Conservation (phyloP, 2,797 vertebrate species). For the Channa striata region DNA sequence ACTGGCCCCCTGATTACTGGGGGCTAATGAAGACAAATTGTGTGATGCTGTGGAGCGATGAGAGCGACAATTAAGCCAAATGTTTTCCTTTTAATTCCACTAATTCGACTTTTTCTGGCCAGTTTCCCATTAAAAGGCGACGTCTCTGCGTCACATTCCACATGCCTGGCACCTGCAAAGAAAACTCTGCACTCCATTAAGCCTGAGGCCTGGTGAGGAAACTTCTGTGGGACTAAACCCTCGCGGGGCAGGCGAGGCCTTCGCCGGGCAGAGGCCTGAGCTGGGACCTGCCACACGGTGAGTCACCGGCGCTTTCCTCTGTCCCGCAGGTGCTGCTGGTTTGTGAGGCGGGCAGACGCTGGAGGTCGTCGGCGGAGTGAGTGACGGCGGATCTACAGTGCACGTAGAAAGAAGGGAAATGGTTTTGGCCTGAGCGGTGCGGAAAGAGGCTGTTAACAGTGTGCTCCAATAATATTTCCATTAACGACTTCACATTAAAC, state of each 20-base stretch:
- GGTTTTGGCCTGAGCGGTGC: conserved; percentile 55
- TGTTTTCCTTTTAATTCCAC: conserved; percentile 20
- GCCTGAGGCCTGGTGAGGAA: conserved; percentile 55
- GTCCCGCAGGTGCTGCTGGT: conserved; percentile 65
- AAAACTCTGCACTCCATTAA: conserved; percentile 73
- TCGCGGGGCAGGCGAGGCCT: conserved; percentile 44
- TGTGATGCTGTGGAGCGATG: conserved; percentile 28
- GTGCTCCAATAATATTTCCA: conserved; percentile 67
- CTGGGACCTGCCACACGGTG: conserved; percentile 53
- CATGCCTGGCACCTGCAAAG: conserved; percentile 62
- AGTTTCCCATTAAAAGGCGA: conserved; percentile 45
- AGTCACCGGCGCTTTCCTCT: conserved; percentile 60
- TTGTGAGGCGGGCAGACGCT: conserved; percentile 22
- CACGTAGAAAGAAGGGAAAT: conserved; percentile 59
- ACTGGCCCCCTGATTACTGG: conserved; percentile 8
- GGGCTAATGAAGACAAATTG: conserved; percentile 44
- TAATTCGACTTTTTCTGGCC: conserved; percentile 9
- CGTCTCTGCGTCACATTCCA: conserved; percentile 22
- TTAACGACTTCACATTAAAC: conserved; percentile 70
- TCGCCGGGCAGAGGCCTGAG: conserved; percentile 54
- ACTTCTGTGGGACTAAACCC: conserved; percentile 64
- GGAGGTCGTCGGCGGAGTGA: conserved; percentile 24
- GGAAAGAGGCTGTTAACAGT: conserved; percentile 67
- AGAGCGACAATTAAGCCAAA: conserved; percentile 6
- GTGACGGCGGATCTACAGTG: conserved; percentile 48